Conservation (phyloP, 2,888 invertebrate genomes). For the Boloria selene region DNA sequence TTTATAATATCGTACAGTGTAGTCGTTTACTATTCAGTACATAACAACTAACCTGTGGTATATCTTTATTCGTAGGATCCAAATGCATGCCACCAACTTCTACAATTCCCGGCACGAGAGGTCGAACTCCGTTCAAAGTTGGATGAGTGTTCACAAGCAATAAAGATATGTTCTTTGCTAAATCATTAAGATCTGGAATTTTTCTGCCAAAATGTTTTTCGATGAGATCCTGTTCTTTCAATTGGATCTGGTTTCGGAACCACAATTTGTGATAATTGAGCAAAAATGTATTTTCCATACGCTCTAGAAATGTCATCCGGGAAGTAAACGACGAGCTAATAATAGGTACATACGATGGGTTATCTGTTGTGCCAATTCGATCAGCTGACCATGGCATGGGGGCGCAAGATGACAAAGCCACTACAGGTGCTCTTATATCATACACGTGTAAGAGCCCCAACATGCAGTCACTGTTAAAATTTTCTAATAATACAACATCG, state of each 20-base stretch:
- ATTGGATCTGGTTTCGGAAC: conserved; percentile 59
- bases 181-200: conserved; percentile 9
- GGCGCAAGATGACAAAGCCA: conserved; percentile 80
- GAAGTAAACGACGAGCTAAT: conserved; percentile 73
- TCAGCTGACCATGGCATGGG: conserved; percentile 81
- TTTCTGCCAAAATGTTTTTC: conserved; percentile 44
- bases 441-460: conserved; percentile 82
- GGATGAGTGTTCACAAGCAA: conserved; percentile 5
- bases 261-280: conserved; percentile 58
- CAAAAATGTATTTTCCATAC: conserved; percentile 65
- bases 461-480: conserved; percentile 85
- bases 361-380: conserved; percentile 30
- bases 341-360: conserved; percentile 78
- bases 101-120: conserved; percentile 78
- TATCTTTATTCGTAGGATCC: background rate
- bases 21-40: too few species aligned
- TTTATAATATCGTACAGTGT: too few species aligned
- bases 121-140: conserved; percentile 5
- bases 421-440: conserved; percentile 75
- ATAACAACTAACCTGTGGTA: conserved; percentile 1
- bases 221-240: conserved; percentile 63
- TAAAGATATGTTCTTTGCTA: conserved; percentile 1
- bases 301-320: conserved; percentile 76
- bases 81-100: conserved; percentile 80
- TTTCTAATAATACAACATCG: conserved; percentile 84